Percentiles rank a stretch among this genome's conserved stretches.
Evolutionary conservation across 2,797 vertebrate species (phyloP).

Genomic region (Urosaurus nigricauda): DNA sequence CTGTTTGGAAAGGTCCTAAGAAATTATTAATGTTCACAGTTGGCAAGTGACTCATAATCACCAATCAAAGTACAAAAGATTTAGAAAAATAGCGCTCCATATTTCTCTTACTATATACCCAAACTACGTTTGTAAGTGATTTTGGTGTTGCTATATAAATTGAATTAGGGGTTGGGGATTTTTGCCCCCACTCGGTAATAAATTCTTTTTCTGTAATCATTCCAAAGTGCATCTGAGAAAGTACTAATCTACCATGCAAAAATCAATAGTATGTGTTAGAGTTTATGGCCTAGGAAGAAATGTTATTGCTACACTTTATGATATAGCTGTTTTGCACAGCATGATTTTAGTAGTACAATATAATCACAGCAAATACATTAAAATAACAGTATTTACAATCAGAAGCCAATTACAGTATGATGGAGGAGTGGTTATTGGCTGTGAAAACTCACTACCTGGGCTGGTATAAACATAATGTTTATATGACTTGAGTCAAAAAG

Average conservation of each 20-base stretch:
- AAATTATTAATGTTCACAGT: not conserved
- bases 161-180: not conserved
- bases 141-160: conserved; percentile 1
- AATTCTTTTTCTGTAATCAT: conserved; percentile 52
- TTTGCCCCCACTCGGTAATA: conserved; percentile 3
- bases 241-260: conserved; percentile 46
- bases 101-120: not conserved
- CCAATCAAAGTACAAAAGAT: conserved; percentile 4
- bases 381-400: conserved; percentile 73
- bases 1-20: not conserved
- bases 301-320: conserved; percentile 63
- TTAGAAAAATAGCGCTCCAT: conserved; percentile 1
- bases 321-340: conserved; percentile 69
- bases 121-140: not conserved
- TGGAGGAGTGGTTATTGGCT: conserved; percentile 68
- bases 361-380: conserved; percentile 71
- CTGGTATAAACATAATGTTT: conserved; percentile 77
- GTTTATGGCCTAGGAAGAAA: conserved; percentile 63
- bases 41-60: conserved; percentile 17
- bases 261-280: conserved; percentile 61
- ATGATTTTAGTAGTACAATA: conserved; percentile 76
- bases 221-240: conserved; percentile 64
- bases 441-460: conserved; percentile 70
- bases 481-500: conserved; percentile 69
- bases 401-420: conserved; percentile 70